Conservation (phyloP, 2,797 vertebrate genomes). For the Chiloscyllium punctatum region DNA sequence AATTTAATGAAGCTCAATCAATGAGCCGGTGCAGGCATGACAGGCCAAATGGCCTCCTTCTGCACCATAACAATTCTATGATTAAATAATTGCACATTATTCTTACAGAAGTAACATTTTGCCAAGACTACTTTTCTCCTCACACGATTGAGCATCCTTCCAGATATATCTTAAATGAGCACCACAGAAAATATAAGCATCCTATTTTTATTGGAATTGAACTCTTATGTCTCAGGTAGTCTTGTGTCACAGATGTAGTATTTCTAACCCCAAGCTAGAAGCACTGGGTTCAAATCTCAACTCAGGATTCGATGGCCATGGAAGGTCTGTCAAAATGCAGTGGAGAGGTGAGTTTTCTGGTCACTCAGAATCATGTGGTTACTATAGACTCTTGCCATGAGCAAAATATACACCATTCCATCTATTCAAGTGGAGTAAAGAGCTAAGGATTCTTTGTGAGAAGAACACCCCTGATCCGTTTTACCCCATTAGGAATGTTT, state of each 20-base stretch:
- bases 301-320: too few species aligned
- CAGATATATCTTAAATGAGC: background rate
- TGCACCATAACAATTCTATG: background rate
- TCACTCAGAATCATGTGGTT: too few species aligned
- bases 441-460: background rate
- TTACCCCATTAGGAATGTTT: background rate
- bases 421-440: too few species aligned
- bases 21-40: too few species aligned
- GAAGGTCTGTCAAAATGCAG: too few species aligned
- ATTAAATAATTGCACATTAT: background rate
- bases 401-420: too few species aligned
- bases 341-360: too few species aligned
- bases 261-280: too few species aligned
- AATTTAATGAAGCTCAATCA: too few species aligned
- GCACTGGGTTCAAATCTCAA: too few species aligned
- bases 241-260: too few species aligned
- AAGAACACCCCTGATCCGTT: background rate
- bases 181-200: background rate
- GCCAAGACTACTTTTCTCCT: background rate
- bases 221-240: background rate
- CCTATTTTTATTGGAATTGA: background rate
- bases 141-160: background rate
- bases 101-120: background rate
- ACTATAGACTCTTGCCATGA: too few species aligned
- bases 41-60: background rate